Evolutionary conservation across 2,113 vertebrate genomes (phyloP).

Genomic region (Mormyrus iriodes): DNA sequence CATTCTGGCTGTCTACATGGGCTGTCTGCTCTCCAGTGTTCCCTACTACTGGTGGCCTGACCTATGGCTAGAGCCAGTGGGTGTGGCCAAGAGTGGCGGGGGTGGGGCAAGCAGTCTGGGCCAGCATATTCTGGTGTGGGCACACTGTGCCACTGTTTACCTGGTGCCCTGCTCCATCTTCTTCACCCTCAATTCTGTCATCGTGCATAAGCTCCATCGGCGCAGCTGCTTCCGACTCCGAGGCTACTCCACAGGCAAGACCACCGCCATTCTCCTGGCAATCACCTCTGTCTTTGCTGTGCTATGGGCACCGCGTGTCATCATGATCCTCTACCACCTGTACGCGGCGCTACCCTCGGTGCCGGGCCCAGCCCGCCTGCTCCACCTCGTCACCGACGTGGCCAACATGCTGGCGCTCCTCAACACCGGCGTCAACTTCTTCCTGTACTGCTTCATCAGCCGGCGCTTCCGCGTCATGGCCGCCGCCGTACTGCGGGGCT

Average conservation of each 20-base stretch:
- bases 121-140: conserved; percentile 88
- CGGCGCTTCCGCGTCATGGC: conserved; percentile 92
- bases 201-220: conserved; percentile 77
- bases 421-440: conserved; percentile 97
- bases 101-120: conserved; percentile 64
- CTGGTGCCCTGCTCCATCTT: conserved; percentile 90
- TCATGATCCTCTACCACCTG: conserved; percentile 88
- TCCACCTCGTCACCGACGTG: conserved; percentile 77
- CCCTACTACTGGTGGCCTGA: conserved; percentile 98
- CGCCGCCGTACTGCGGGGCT: conserved; percentile 75
- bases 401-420: conserved; percentile 93
- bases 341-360: conserved; percentile 75
- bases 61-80: conserved; percentile 74
- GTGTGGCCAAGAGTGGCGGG: conserved; percentile 58
- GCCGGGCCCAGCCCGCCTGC: conserved; percentile 67
- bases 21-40: conserved; percentile 81
- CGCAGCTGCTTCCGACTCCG: conserved; percentile 82
- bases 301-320: conserved; percentile 85
- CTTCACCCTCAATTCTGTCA: conserved; percentile 85
- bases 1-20: conserved; percentile 78
- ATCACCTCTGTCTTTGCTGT: conserved; percentile 91
- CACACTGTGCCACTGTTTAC: conserved; percentile 87
- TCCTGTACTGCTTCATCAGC: conserved; percentile 97
- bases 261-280: conserved; percentile 87
- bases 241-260: conserved; percentile 88